phyloP scores from a whole-genome alignment of 2,113 vertebrate species.

The Piprites chloris region DNA sequence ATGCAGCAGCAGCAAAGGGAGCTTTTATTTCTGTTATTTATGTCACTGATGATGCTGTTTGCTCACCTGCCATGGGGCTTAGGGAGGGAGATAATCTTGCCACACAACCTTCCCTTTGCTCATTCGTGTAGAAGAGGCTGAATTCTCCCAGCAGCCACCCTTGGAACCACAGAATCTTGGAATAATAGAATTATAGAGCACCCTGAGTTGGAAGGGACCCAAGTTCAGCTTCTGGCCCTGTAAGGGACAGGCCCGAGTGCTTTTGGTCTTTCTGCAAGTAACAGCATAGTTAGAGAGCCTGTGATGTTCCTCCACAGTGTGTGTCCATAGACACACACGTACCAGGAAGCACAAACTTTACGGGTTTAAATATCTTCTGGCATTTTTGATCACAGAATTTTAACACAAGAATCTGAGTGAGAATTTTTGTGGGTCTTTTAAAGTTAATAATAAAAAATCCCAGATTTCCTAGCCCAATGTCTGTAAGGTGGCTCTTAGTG shows the following conservation, averaged over 20 bases:
- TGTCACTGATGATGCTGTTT: not conserved
- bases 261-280: not conserved
- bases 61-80: rapidly evolving
- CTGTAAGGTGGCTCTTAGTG: not conserved
- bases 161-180: not conserved
- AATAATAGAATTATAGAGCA: not conserved
- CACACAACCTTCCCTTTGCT: not conserved
- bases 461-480: not conserved
- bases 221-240: not conserved
- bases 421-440: not conserved
- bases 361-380: not conserved
- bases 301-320: rapidly evolving
- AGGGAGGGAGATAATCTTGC: not conserved
- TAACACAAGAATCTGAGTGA: not conserved
- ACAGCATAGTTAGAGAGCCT: not conserved
- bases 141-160: not conserved
- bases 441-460: not conserved
- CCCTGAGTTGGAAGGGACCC: not conserved
- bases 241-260: not conserved
- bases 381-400: not conserved
- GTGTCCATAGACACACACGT: not conserved
- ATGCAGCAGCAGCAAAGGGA: not conserved
- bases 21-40: not conserved
- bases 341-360: not conserved
- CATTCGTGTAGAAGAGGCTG: not conserved